A percentile compares a stretch with the other conserved stretches of the same genome.
These are phyloP conservation scores for Microctonus hyperodae DNA, from an alignment of 2,888 invertebrate genomes.

Conservation along the genomic window DNA sequence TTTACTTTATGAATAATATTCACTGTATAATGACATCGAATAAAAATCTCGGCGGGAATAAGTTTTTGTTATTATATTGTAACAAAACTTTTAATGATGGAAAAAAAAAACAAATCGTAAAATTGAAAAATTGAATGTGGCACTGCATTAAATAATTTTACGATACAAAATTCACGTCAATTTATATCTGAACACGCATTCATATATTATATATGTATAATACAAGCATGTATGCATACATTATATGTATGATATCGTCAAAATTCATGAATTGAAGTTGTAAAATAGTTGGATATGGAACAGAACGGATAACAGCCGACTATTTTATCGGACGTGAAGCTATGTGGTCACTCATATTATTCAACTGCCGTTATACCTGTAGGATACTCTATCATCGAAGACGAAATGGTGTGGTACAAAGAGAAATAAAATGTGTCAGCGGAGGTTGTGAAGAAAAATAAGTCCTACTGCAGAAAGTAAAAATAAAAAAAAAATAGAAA, in stretches of 20 bases:
- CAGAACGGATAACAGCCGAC: not conserved
- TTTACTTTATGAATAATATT: no score
- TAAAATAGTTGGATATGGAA: not conserved
- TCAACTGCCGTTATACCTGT: not conserved
- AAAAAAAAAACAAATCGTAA: no score
- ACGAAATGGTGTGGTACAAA: not conserved
- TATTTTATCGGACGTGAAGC: not conserved
- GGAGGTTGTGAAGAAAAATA: not conserved
- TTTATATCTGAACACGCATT: not conserved
- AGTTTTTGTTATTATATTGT: not conserved
- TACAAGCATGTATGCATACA: not conserved
- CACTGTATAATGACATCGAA: not conserved
- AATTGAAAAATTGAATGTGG: not conserved
- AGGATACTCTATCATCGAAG: not conserved
- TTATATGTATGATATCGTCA: conserved; percentile 1
- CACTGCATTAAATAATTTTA: not conserved
- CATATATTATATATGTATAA: not conserved
- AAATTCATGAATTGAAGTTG: conserved; percentile 5
- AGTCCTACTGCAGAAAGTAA: not conserved
- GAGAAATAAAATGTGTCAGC: not conserved
- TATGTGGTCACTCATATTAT: not conserved
- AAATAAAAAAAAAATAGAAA: not conserved
- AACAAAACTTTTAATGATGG: not conserved
- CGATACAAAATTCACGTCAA: not conserved
- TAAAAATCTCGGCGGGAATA: not conserved